Conservation (phyloP, 2,888 invertebrate species). For the Pemphredon lugubris region DNA sequence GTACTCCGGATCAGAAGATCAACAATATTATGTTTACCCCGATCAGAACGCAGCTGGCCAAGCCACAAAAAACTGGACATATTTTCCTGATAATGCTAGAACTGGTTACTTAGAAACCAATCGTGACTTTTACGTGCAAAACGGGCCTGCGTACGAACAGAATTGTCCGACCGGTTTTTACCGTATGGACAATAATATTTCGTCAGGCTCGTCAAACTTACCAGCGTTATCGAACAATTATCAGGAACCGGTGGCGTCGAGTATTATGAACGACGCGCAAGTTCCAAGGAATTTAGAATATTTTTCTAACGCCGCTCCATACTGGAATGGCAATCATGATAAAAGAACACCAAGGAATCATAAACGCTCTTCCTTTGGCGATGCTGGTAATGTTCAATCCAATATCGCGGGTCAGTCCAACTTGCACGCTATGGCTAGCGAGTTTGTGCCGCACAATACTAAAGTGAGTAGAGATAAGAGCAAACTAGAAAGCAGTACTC, state of each 20-base stretch:
- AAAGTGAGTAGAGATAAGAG: conserved; percentile 9
- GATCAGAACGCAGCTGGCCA: conserved; percentile 52
- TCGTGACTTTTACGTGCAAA: conserved; percentile 35
- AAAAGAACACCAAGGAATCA: background rate
- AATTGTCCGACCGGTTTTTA: conserved; percentile 31
- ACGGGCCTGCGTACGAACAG: conserved; percentile 42
- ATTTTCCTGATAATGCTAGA: conserved; percentile 27
- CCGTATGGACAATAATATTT: conserved; percentile 2
- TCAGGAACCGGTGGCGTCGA: conserved; percentile 18
- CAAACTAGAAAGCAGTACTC: background rate
- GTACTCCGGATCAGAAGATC: conserved; percentile 72
- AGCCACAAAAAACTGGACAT: conserved; percentile 39
- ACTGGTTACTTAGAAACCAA: conserved; percentile 18
- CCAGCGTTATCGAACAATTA: conserved; percentile 26
- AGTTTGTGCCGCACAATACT: conserved; percentile 83
- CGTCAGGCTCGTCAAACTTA: conserved; percentile 29
- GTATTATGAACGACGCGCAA: background rate
- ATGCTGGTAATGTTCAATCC: background rate
- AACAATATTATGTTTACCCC: conserved; percentile 68
- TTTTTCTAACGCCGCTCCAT: background rate
- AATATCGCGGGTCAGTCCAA: conserved; percentile 78
- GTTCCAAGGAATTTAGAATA: background rate
- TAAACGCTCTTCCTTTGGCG: background rate
- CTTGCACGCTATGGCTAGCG: conserved; percentile 83
- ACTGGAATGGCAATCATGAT: conserved; percentile 21